Base-by-base conservation (phyloP, 2,113 vertebrate genomes). In the Blennius ocellaris region DNA sequence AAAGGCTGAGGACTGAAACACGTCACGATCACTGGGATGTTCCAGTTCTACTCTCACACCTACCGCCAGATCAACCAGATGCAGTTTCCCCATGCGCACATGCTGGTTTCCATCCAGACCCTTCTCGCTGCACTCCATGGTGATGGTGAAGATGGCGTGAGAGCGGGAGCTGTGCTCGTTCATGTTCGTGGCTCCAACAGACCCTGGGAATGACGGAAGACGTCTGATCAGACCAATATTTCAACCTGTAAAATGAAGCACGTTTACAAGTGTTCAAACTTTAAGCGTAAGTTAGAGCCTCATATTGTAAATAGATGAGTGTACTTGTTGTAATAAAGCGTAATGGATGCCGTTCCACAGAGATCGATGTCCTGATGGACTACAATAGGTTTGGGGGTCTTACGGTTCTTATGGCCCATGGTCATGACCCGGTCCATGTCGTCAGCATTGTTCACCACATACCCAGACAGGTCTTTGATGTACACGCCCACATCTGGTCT, bases 391-490 rank as follows among this genome's bases (percentile, higher is more conserved):
- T n/a, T n/a, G n/a, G n/a, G n/a, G n/a, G n/a, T n/a, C n/a, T 95
- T 94, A 99, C 98, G 96, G 77, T 99, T 99, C 93, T 99, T 99
- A 92, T 99, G 95, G 39, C 98, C 98, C 51, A 99, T 86, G 7
- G 97, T 98, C 98, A 99, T 99, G 87, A 99, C 98, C 75, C 96
- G 94, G 90, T 99, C 98, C 98, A 99, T 99, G 67, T 99, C 98
- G 56, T 99, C 97, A 55, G 98, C 98, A 86, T 99, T 99, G 91
- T 99, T 98, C 40, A 99, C 97, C 0, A 98, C 97, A n/a, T 98
- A 99, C 54, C 96, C 96, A 71, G 97, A 97, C 11, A 99, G 94
- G 86, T 99, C 98, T 93, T 99, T 99, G 90, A 99, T 99, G 81
- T 99, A 99, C 54, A 99, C 98, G 37, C 98, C 98, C 71, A 99